Evolutionary conservation across 2,888 invertebrate species (phyloP).

Genomic region (Branchipolynoe longqiensis): DNA sequence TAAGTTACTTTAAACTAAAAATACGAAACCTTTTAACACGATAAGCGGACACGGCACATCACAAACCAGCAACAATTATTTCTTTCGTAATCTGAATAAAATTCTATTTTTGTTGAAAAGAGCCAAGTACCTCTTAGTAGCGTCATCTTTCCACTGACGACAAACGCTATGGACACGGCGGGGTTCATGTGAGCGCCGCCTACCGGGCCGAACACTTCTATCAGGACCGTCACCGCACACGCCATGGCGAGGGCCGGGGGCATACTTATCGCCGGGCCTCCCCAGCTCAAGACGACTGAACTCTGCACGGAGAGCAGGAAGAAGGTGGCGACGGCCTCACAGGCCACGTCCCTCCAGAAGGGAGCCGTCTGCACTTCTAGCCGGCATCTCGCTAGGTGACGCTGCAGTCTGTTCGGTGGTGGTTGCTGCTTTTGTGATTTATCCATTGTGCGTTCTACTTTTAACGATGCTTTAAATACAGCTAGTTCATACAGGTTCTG

Average conservation of each 20-base stretch:
- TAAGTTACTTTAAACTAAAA: no score
- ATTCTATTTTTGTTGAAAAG: no score
- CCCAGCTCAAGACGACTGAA: not conserved
- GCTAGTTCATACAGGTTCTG: no score
- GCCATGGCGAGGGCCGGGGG: not conserved
- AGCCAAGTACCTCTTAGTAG: conserved; percentile 19
- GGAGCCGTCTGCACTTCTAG: not conserved
- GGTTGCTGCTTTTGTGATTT: no score
- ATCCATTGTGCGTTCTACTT: no score
- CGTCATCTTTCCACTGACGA: not conserved
- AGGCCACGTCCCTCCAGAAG: conserved; percentile 8
- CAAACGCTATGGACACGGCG: conserved; percentile 6
- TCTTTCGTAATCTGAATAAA: no score
- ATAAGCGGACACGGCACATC: no score
- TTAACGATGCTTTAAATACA: no score
- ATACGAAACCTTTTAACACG: no score
- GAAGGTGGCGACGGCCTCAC: conserved; percentile 15
- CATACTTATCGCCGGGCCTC: not conserved
- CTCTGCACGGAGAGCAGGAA: conserved; percentile 3
- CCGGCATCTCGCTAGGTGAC: not conserved
- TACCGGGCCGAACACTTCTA: not conserved
- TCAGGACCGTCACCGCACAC: not conserved
- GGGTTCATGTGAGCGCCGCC: conserved; percentile 49
- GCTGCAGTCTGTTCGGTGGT: not conserved
- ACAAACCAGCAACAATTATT: no score